Evolutionary conservation across 2,113 vertebrate genomes (phyloP).

Genomic region (Herpetotheres cachinnans): DNA sequence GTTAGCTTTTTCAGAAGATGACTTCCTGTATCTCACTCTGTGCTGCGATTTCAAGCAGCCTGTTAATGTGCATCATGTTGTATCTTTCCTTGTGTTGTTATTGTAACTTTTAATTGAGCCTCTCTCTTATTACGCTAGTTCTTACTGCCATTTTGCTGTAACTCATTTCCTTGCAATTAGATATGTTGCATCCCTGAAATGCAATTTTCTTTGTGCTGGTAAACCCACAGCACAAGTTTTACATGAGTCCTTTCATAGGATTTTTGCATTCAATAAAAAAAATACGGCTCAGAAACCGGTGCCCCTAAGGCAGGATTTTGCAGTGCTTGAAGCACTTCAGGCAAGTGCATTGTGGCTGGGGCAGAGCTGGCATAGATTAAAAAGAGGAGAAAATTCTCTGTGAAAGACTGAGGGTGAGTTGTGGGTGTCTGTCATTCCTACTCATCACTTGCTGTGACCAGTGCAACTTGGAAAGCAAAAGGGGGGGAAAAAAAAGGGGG

Average conservation of each 20-base stretch:
- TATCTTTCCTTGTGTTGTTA: conserved; percentile 18
- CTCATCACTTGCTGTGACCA: not conserved
- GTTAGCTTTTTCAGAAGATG: conserved; percentile 1
- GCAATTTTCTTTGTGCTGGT: conserved; percentile 47
- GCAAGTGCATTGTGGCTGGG: not conserved
- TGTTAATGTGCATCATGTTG: not conserved
- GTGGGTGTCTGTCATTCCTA: not conserved
- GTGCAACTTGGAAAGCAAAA: not conserved
- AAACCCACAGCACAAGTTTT: not conserved
- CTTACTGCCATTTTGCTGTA: not conserved
- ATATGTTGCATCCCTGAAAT: conserved; percentile 33
- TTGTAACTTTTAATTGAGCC: conserved; percentile 54
- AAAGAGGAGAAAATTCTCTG: not conserved
- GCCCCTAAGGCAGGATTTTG: not conserved
- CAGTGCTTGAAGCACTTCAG: not conserved
- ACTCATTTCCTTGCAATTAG: conserved; percentile 50
- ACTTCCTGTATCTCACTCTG: not conserved
- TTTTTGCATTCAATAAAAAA: conserved; percentile 7
- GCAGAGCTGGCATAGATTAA: not conserved
- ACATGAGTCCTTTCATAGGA: not conserved
- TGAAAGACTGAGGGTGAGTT: not conserved
- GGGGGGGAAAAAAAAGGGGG: not conserved
- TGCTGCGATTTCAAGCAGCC: conserved; percentile 10
- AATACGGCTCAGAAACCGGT: not conserved
- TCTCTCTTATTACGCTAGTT: conserved; percentile 34